A percentile compares a stretch with the other conserved stretches of the same genome.
Evolutionary conservation across 2,797 vertebrate genomes (phyloP).

Genomic region (Gymnoscopelus microlampas): DNA sequence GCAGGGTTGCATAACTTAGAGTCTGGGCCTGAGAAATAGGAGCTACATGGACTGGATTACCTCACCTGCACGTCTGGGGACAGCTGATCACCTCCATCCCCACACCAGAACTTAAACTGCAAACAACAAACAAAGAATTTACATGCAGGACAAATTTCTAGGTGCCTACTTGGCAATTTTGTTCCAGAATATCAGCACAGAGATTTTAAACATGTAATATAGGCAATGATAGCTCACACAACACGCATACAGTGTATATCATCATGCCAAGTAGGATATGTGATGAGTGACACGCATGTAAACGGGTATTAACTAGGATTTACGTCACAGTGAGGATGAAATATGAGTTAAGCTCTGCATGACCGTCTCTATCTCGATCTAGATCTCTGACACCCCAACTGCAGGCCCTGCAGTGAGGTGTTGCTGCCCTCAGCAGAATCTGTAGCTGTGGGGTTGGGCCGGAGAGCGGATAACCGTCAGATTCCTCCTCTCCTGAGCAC

Average conservation of each 20-base stretch:
- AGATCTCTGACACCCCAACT: constrained; percentile 78
- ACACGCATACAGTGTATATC: neutral
- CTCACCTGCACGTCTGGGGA: constrained; percentile 43
- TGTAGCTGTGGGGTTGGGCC: constrained; percentile 68
- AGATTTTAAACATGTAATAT: neutral
- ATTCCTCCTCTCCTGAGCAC: constrained; percentile 71
- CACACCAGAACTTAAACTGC: neutral
- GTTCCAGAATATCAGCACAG: neutral
- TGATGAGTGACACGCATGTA: constrained; percentile 1
- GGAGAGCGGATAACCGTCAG: constrained; percentile 80
- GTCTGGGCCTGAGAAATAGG: constrained; percentile 76
- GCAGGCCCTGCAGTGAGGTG: constrained; percentile 47
- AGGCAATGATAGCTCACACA: neutral
- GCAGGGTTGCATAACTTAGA: constrained; percentile 67
- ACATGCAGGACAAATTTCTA: neutral
- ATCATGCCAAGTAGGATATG: neutral
- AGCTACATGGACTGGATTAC: constrained; percentile 67
- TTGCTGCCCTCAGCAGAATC: constrained; percentile 78
- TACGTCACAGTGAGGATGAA: neutral
- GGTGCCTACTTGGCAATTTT: neutral
- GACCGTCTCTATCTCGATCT: constrained; percentile 61
- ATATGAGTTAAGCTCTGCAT: neutral
- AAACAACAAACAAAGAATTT: neutral
- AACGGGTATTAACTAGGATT: neutral
- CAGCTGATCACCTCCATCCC: constrained; percentile 49